phyloP scores from a whole-genome alignment of 2,888 invertebrate species.

The Chouioia cunea region DNA sequence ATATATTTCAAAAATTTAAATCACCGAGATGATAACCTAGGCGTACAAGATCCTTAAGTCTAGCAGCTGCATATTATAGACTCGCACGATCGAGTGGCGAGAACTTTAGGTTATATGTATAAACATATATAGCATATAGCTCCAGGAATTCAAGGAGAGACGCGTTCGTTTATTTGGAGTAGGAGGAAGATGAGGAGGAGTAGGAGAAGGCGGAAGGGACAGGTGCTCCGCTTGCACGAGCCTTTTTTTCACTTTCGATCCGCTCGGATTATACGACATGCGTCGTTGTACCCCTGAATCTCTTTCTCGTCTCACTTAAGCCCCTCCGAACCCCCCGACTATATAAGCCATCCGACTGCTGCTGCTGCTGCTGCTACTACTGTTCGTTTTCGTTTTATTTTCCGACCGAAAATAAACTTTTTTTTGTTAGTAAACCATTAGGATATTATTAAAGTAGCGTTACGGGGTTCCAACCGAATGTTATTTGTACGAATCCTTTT shows the following conservation, averaged over 20 bases:
- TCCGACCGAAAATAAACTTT: no score
- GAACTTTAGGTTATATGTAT: no score
- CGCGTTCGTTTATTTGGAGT: conserved; percentile 14
- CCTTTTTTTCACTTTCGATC: conserved; percentile 32
- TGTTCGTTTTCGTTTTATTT: no score
- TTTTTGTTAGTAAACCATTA: no score
- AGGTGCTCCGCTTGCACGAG: conserved; percentile 29
- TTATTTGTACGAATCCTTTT: no score
- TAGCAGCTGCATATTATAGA: conserved; percentile 6
- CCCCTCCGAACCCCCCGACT: no score
- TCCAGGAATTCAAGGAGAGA: conserved; percentile 26
- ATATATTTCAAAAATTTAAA: conserved; percentile 6
- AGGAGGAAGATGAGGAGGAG: no score
- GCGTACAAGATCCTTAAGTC: not conserved
- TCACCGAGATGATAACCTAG: not conserved
- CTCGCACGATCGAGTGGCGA: no score
- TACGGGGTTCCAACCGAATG: no score
- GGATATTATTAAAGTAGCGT: conserved; percentile 1
- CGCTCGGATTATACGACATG: conserved; percentile 21
- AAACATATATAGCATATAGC: not conserved
- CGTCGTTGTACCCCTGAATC: not conserved
- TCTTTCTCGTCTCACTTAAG: not conserved
- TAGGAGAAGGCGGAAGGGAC: conserved; percentile 11
- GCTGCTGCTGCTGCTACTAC: no score
- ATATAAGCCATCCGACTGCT: no score